These are phyloP conservation scores for Magallana nippona DNA, from an alignment of 2,888 invertebrate species.

Conservation along the genomic window DNA sequence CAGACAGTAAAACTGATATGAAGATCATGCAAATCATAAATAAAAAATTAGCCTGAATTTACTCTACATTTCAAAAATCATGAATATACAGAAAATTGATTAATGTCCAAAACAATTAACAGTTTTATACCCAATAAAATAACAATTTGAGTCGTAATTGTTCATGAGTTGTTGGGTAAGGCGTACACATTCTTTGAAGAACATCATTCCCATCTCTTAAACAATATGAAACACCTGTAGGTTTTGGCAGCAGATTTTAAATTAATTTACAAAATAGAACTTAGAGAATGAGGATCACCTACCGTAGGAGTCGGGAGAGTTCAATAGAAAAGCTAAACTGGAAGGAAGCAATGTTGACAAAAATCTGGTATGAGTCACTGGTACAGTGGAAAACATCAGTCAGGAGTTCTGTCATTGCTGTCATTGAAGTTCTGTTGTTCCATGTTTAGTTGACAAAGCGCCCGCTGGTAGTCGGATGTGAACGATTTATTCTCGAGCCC, in stretches of 20 bases:
- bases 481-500: slow-evolving; percentile 37
- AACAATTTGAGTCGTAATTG: too few species aligned
- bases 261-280: too few species aligned
- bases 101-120: too few species aligned
- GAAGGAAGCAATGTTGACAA: slow-evolving; percentile 46
- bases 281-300: neutral
- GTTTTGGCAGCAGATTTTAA: too few species aligned
- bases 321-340: neutral
- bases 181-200: slow-evolving; percentile 42
- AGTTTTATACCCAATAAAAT: too few species aligned
- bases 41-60: too few species aligned
- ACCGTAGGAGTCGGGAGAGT: slow-evolving; percentile 4
- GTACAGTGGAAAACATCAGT: slow-evolving; percentile 47
- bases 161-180: slow-evolving; percentile 33
- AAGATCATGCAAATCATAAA: too few species aligned
- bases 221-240: neutral
- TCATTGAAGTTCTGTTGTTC: slow-evolving; percentile 52
- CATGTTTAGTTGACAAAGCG: slow-evolving; percentile 40
- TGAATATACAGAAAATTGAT: too few species aligned
- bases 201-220: slow-evolving; percentile 41
- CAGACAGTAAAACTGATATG: too few species aligned
- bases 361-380: slow-evolving; percentile 48
- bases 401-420: too few species aligned
- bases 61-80: too few species aligned
- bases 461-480: slow-evolving; percentile 41